Conservation (phyloP, 2,888 invertebrate species). For the Sarcophaga variegata region DNA sequence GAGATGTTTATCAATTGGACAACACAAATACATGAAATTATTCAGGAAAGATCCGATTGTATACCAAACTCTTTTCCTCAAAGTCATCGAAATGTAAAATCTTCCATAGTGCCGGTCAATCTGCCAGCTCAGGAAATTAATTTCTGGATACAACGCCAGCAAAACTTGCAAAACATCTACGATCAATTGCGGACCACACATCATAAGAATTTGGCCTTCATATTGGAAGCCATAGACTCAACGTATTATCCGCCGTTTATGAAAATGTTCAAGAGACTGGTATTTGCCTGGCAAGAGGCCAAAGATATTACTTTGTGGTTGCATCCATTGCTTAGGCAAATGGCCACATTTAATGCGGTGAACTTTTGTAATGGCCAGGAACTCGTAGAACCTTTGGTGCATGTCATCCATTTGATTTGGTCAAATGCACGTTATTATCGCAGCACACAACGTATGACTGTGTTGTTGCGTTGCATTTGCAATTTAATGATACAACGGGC, state of each 20-base stretch:
- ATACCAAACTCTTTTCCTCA: background rate
- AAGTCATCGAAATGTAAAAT: slow-evolving; percentile 10
- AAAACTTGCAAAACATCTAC: slow-evolving; percentile 93
- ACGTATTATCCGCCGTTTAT: slow-evolving; percentile 91
- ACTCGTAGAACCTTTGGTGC: slow-evolving; percentile 88
- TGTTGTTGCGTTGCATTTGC: slow-evolving; percentile 90
- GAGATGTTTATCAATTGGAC: slow-evolving; percentile 95
- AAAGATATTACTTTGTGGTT: slow-evolving; percentile 92
- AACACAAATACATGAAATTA: slow-evolving; percentile 85
- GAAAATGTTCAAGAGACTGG: slow-evolving; percentile 89
- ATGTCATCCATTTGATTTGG: slow-evolving; percentile 94
- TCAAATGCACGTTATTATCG: slow-evolving; percentile 91
- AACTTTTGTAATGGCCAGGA: slow-evolving; percentile 86
- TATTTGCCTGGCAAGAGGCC: slow-evolving; percentile 90
- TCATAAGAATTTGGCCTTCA: slow-evolving; percentile 91
- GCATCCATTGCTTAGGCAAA: slow-evolving; percentile 85
- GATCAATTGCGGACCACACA: slow-evolving; percentile 90
- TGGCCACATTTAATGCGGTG: slow-evolving; percentile 85
- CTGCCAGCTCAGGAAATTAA: slow-evolving; percentile 89
- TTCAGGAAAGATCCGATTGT: slow-evolving; percentile 77
- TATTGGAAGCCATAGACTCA: slow-evolving; percentile 90
- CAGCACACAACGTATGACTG: slow-evolving; percentile 85
- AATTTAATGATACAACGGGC: slow-evolving; percentile 91
- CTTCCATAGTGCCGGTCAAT: slow-evolving; percentile 65
- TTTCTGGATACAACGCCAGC: slow-evolving; percentile 90